Evolutionary conservation across 2,797 vertebrate genomes (phyloP).

Genomic region (Muscicapa comitata): DNA sequence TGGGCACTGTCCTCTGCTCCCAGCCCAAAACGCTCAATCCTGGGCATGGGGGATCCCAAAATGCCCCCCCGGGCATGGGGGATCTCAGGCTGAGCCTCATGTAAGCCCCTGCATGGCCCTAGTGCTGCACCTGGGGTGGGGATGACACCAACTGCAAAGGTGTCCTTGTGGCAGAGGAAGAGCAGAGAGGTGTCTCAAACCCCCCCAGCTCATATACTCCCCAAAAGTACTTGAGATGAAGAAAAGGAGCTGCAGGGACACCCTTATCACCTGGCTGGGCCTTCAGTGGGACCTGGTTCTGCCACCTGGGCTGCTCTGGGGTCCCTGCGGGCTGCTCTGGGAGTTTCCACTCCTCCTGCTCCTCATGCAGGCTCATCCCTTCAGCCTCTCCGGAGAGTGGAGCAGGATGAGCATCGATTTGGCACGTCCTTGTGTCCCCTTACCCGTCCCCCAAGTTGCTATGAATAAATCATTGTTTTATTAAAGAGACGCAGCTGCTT

Average conservation of each 20-base stretch:
- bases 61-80: neutral
- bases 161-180: neutral
- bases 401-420: neutral
- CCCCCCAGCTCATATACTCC: rapidly evolving
- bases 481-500: conserved; percentile 75
- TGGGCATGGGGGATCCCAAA: neutral
- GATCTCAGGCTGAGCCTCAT: rapidly evolving
- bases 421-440: neutral
- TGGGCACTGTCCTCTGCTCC: no score
- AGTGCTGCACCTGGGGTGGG: neutral
- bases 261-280: rapidly evolving
- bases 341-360: neutral
- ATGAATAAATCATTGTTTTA: conserved; percentile 78
- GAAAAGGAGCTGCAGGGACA: neutral
- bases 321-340: neutral
- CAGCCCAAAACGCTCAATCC: neutral
- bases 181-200: neutral
- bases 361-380: neutral
- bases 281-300: rapidly evolving
- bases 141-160: neutral
- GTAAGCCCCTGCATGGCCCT: neutral
- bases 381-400: neutral
- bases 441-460: conserved; percentile 15
- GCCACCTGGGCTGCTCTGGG: neutral
- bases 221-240: neutral